A percentile compares a stretch with the other conserved stretches of the same genome.
Evolutionary conservation across 1,140 invertebrate genomes (phyloP).

Genomic region (Hycleus cichorii): DNA sequence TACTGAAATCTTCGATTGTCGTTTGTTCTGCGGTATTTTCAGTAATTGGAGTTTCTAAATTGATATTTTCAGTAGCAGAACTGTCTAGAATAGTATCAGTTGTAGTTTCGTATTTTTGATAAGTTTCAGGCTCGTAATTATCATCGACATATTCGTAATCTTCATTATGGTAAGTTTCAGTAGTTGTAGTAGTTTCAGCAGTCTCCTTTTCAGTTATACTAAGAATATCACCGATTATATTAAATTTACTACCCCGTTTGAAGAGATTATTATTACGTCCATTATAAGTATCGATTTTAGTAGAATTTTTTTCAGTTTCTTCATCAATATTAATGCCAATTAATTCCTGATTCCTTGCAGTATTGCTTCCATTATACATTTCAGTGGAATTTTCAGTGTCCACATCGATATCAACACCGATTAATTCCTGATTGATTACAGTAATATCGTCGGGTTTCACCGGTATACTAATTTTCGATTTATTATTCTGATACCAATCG

Average conservation of each 20-base stretch:
- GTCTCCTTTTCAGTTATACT: conserved; percentile 5
- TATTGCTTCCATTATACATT: not conserved
- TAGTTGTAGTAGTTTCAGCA: conserved; percentile 3
- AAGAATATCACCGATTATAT: conserved; percentile 13
- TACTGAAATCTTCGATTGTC: conserved; percentile 4
- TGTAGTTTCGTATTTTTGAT: not conserved
- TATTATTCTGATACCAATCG: conserved; percentile 40
- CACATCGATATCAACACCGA: conserved; percentile 10
- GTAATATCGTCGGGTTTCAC: conserved; percentile 26
- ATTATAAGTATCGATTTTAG: not conserved
- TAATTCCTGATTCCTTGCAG: conserved; percentile 12
- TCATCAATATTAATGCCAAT: conserved; percentile 13
- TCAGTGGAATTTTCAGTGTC: not conserved
- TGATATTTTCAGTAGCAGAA: conserved; percentile 4
- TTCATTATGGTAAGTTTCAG: conserved; percentile 9
- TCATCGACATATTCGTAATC: conserved; percentile 47
- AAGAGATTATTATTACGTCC: conserved; percentile 10
- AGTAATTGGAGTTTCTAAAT: conserved; percentile 1
- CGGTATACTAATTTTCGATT: conserved; percentile 30
- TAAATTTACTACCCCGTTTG: conserved; percentile 20
- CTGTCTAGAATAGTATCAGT: not conserved
- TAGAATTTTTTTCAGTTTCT: not conserved
- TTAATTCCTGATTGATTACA: conserved; percentile 32
- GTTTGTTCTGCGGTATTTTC: not conserved
- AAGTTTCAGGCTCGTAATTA: conserved; percentile 44